Evolutionary conservation across 1,140 invertebrate species (phyloP).

Genomic region (Drosophila pseudoobscura): DNA sequence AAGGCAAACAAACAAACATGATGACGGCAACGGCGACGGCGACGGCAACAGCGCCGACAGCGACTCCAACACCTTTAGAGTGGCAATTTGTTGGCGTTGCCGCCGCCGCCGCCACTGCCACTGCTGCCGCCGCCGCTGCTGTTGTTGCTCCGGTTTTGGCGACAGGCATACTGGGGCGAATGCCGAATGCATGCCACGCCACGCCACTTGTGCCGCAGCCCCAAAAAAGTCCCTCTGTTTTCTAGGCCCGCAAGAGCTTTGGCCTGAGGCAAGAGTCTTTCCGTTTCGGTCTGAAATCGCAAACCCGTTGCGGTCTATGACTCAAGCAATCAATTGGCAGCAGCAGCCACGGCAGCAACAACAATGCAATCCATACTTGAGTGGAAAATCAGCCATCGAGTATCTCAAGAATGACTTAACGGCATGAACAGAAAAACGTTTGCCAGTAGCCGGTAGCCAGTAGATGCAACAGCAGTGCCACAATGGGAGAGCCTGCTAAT

Average conservation of each 20-base stretch:
- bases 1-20: constrained; percentile 55
- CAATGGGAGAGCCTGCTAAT: constrained; percentile 64
- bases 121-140: constrained; percentile 15
- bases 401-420: constrained; percentile 79
- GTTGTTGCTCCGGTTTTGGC: constrained; percentile 62
- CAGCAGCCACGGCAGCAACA: constrained; percentile 32
- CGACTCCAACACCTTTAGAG: constrained; percentile 76
- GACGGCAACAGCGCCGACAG: constrained; percentile 56
- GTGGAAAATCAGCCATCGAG: constrained; percentile 68
- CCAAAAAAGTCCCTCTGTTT: neutral
- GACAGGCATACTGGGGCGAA: constrained; percentile 60
- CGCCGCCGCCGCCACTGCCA: constrained; percentile 17
- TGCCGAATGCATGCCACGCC: too few species aligned
- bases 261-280: constrained; percentile 11
- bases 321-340: constrained; percentile 77
- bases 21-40: constrained; percentile 10
- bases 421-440: constrained; percentile 55
- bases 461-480: neutral
- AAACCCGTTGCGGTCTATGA: constrained; percentile 75
- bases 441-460: constrained; percentile 15
- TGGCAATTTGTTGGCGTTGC: constrained; percentile 77
- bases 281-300: neutral
- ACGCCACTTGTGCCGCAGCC: constrained; percentile 4
- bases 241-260: neutral
- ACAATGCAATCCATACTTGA: constrained; percentile 58